Percentiles rank a stretch among this genome's conserved stretches.
phyloP scores from a whole-genome alignment of 2,797 vertebrate genomes.

The Pangasius djambal region DNA sequence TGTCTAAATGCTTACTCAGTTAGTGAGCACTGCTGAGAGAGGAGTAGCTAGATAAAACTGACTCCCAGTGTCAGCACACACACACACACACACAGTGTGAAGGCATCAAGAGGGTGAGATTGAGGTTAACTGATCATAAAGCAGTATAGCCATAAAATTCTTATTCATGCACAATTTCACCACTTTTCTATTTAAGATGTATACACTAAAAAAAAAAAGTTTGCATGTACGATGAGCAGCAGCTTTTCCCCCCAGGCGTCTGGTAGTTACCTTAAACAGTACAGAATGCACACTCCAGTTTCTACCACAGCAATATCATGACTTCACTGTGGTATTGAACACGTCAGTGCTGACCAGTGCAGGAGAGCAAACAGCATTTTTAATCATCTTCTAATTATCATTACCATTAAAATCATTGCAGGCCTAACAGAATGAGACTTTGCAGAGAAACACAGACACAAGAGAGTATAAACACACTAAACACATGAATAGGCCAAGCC shows the following conservation, averaged over 20 bases:
- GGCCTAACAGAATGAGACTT: not conserved
- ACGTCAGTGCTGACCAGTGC: not conserved
- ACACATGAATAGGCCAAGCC: too few species aligned
- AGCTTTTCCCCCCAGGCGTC: not conserved
- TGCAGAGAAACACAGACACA: not conserved
- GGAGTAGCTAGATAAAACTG: conserved; percentile 26
- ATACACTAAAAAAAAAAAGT: not conserved
- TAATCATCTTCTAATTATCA: not conserved
- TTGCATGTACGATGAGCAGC: not conserved
- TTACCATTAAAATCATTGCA: not conserved
- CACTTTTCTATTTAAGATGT: not conserved
- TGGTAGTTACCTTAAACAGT: not conserved
- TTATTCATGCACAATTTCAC: not conserved
- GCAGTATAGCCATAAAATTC: not conserved
- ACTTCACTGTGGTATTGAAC: not conserved
- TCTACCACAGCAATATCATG: not conserved
- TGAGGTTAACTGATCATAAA: not conserved
- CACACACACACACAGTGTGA: conserved; percentile 11
- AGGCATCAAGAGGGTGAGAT: not conserved
- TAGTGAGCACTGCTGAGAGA: conserved; percentile 36
- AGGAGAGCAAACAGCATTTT: not conserved
- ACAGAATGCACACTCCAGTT: not conserved
- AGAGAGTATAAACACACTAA: not conserved
- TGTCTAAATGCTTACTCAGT: conserved; percentile 30
- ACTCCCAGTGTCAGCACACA: conserved; percentile 40